phyloP scores from a whole-genome alignment of 2,113 vertebrate species.

The Nestor notabilis region DNA sequence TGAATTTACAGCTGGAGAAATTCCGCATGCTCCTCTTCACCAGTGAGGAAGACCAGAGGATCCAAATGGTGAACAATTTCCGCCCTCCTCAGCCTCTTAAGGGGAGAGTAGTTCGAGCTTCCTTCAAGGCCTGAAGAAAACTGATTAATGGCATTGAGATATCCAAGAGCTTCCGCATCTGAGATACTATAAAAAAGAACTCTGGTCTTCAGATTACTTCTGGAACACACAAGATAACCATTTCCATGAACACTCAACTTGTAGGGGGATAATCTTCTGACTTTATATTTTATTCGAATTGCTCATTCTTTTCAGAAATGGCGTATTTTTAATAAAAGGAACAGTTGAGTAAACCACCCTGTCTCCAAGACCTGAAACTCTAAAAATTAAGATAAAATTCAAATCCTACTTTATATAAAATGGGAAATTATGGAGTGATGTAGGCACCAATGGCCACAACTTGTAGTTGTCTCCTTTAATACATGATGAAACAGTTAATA shows the following conservation, averaged over 20 bases:
- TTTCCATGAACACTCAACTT: background rate
- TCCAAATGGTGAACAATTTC: constrained; percentile 94
- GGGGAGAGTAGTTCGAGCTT: constrained; percentile 87
- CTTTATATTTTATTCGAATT: background rate
- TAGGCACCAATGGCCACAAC: background rate
- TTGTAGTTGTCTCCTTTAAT: background rate
- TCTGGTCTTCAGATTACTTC: background rate
- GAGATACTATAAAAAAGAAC: constrained; percentile 12
- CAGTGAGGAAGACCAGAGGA: constrained; percentile 83
- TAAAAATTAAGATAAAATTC: background rate
- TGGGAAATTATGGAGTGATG: background rate
- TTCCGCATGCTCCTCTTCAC: constrained; percentile 88
- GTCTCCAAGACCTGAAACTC: background rate
- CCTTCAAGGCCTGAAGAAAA: constrained; percentile 81
- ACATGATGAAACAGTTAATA: background rate
- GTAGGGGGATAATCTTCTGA: background rate
- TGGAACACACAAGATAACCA: background rate
- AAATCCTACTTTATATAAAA: background rate
- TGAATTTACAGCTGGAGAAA: constrained; percentile 85
- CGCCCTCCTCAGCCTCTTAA: constrained; percentile 93
- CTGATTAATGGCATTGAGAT: background rate
- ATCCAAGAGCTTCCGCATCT: constrained; percentile 71
- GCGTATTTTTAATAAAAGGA: background rate
- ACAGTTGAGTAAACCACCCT: background rate
- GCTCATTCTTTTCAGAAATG: background rate